Evolutionary conservation across 2,888 invertebrate genomes (phyloP).

Genomic region (Drosophila histrio): DNA sequence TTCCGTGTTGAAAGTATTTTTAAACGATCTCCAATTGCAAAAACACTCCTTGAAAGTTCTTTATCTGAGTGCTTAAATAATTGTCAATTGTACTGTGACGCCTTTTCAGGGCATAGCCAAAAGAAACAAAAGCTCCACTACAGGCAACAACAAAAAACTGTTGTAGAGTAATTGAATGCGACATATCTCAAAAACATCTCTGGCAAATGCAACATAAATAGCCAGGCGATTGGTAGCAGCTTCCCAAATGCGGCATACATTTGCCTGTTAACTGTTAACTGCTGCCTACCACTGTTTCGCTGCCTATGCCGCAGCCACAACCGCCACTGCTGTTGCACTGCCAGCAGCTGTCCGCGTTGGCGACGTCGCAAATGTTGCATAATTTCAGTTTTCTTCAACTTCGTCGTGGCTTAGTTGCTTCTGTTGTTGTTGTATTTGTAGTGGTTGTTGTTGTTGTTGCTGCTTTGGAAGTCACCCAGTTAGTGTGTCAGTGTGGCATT

Average conservation of each 20-base stretch:
- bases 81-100: slow-evolving; percentile 44
- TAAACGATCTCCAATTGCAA: slow-evolving; percentile 2
- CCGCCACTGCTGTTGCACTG: slow-evolving; percentile 7
- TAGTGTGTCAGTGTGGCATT: slow-evolving; percentile 80
- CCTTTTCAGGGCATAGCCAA: slow-evolving; percentile 52
- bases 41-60: slow-evolving; percentile 65
- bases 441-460: slow-evolving; percentile 35
- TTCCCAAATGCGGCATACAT: slow-evolving; percentile 72
- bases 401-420: slow-evolving; percentile 43
- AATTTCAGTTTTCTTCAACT: slow-evolving; percentile 62
- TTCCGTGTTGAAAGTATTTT: slow-evolving; percentile 68
- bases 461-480: slow-evolving; percentile 76
- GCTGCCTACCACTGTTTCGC: slow-evolving; percentile 25
- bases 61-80: slow-evolving; percentile 50
- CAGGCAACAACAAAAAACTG: slow-evolving; percentile 1
- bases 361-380: slow-evolving; percentile 58
- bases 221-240: slow-evolving; percentile 55
- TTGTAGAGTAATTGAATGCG: slow-evolving; percentile 62
- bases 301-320: neutral
- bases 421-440: slow-evolving; percentile 31
- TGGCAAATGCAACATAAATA: slow-evolving; percentile 42
- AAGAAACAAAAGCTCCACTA: slow-evolving; percentile 1
- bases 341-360: slow-evolving; percentile 59
- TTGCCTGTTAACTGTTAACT: slow-evolving; percentile 32
- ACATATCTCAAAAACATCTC: slow-evolving; percentile 61